phyloP scores from a whole-genome alignment of 2,797 vertebrate genomes.

The Cottoperca gobio region DNA sequence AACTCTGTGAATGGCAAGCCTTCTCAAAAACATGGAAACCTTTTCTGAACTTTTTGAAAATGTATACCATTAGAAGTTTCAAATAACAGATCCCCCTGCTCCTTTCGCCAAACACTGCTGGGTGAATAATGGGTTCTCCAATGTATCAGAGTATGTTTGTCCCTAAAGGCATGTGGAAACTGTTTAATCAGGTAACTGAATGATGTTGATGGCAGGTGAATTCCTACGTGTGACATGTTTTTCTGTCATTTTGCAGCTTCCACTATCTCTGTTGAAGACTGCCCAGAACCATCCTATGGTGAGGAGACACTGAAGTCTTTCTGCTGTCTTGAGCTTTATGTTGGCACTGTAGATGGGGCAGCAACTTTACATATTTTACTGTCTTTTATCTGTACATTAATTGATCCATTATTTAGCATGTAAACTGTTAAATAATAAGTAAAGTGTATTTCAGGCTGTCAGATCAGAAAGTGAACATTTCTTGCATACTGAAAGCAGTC shows the following conservation, averaged over 20 bases:
- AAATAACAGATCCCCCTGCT: too few species aligned
- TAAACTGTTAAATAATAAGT: neutral
- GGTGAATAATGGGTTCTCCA: rapidly evolving
- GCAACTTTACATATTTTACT: neutral
- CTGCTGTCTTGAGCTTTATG: neutral
- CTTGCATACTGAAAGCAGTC: neutral
- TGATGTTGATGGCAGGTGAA: neutral
- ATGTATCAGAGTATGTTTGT: neutral
- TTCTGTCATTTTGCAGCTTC: constrained; percentile 85
- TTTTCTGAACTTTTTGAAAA: neutral
- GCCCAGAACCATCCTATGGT: constrained; percentile 99
- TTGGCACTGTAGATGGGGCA: neutral
- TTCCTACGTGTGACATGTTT: neutral
- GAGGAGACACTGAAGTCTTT: constrained; percentile 61
- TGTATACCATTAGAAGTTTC: too few species aligned
- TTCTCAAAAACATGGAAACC: too few species aligned
- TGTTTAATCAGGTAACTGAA: neutral
- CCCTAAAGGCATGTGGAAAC: too few species aligned
- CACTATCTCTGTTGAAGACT: constrained; percentile 94
- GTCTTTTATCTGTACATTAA: rapidly evolving
- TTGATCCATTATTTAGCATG: too few species aligned
- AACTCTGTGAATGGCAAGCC: too few species aligned
- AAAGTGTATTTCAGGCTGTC: neutral
- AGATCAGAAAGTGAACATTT: neutral
- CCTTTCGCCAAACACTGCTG: neutral